phyloP scores from a whole-genome alignment of 2,888 invertebrate species.

The Bruchidius siliquastri region DNA sequence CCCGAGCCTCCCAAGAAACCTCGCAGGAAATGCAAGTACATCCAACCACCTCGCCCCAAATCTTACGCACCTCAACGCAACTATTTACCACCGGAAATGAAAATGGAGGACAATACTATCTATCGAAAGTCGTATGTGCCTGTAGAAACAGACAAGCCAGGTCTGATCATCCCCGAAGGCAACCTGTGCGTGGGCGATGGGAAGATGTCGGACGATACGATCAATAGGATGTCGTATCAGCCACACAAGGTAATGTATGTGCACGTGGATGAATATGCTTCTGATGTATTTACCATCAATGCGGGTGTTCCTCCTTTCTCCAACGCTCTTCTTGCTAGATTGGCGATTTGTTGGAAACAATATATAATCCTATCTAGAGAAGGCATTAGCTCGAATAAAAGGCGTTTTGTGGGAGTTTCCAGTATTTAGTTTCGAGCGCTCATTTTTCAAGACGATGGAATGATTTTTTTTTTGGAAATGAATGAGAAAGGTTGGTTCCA shows the following conservation, averaged over 20 bases:
- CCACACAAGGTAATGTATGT: constrained; percentile 47
- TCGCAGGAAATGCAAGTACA: constrained; percentile 42
- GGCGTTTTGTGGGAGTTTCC: no score
- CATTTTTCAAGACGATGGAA: no score
- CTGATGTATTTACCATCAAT: no score
- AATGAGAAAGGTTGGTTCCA: no score
- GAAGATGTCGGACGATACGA: constrained; percentile 50
- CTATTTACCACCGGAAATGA: constrained; percentile 56
- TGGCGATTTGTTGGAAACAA: no score
- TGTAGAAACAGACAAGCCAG: constrained; percentile 41
- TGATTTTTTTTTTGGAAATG: no score
- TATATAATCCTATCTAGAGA: no score
- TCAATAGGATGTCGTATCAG: constrained; percentile 54
- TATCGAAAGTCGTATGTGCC: constrained; percentile 63
- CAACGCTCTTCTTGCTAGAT: no score
- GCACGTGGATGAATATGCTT: no score
- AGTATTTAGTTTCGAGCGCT: no score
- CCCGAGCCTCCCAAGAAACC: constrained; percentile 27
- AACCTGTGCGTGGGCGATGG: constrained; percentile 47
- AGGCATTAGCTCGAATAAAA: no score
- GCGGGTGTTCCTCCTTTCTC: no score
- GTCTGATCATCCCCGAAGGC: constrained; percentile 41
- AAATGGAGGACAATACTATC: constrained; percentile 59
- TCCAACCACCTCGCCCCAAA: constrained; percentile 55
- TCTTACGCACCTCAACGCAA: constrained; percentile 55